Evolutionary conservation across 1,140 invertebrate genomes (phyloP).

Genomic region (Eurosta solidaginis): DNA sequence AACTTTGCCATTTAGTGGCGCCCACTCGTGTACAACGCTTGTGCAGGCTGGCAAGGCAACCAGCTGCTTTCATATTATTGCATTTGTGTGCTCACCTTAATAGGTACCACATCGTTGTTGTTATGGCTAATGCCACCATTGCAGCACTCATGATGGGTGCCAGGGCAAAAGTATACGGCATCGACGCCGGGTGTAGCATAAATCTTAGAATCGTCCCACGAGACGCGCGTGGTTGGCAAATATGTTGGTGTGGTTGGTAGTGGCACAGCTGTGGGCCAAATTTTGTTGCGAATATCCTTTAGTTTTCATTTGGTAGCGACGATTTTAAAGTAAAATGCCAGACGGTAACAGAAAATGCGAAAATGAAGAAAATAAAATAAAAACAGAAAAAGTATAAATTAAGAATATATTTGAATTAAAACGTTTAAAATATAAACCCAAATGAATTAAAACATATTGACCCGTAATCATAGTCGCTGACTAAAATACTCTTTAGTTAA

Average conservation of each 20-base stretch:
- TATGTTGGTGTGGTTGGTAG: conserved; percentile 55
- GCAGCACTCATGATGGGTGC: conserved; percentile 56
- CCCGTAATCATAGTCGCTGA: too few relatives aligned
- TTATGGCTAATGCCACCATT: too few relatives aligned
- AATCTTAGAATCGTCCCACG: conserved; percentile 58
- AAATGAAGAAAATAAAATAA: conserved; percentile 26
- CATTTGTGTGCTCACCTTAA: conserved; percentile 50
- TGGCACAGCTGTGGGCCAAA: conserved; percentile 53
- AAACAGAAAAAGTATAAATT: conserved; percentile 23
- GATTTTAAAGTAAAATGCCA: conserved; percentile 33
- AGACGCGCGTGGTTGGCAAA: conserved; percentile 56
- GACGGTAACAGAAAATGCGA: conserved; percentile 32
- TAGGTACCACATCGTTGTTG: conserved; percentile 58
- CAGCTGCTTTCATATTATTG: not conserved
- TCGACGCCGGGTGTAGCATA: conserved; percentile 39
- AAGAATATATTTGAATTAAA: not conserved
- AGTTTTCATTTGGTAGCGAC: not conserved
- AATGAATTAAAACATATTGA: not conserved
- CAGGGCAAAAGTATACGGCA: conserved; percentile 55
- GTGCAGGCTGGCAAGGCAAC: not conserved
- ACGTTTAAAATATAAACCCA: not conserved
- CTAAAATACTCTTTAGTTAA: too few relatives aligned
- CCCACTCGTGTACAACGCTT: not conserved
- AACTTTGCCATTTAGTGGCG: not conserved
- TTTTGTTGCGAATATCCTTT: conserved; percentile 40